Base-by-base conservation (phyloP, 2,797 vertebrate genomes). In the Chaenodraco wilsoni region DNA sequence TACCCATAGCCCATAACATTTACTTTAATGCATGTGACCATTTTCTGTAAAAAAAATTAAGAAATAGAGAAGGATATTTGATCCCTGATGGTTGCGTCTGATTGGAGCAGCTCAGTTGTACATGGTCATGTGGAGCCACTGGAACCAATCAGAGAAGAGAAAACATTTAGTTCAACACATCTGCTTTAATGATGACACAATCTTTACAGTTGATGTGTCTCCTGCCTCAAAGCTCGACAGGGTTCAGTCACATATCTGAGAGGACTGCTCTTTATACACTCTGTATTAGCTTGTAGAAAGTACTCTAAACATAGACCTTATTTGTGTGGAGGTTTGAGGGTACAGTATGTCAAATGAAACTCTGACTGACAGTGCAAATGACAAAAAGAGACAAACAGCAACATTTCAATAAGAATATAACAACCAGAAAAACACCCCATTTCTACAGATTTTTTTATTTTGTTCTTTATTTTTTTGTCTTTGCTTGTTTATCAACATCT, bases 41-140 rank as follows among this genome's bases (percentile, higher is more conserved):
- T 14, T 40, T 65, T 45, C 2, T 44, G 33, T 37, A 17, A 13
- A 57, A 57, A 5, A 9, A n/a, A 56, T 13, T 14, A 10, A 27
- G 10, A 17, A 52, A 46, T 58, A 33, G 45, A 45, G 3, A 14
- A 12, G 3, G 13, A 33, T 0, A 16, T 5, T 1, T 15, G 3
- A 9, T 43, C 54, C 49, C 44, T 3, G 55, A 63, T 9, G 55
- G 21, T 41, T 57, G 40, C 4, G 1, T 17, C 23, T 5, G 44
- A 33, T 5, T 11, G 54, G 16, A 51, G 17, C 46, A 3, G 52
- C n/a, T 95, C 88, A 95, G 93, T 92, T 95, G 93, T 94, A 95
- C 91, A 94, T 90, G 58, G 94, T 95, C 90, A 93, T 86, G 45
- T 92, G 86, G 73, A 95, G 93, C 92, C 93, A 95, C 94, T 95